Evolutionary conservation across 2,888 invertebrate species (phyloP).

Genomic region (Rhagium mordax): DNA sequence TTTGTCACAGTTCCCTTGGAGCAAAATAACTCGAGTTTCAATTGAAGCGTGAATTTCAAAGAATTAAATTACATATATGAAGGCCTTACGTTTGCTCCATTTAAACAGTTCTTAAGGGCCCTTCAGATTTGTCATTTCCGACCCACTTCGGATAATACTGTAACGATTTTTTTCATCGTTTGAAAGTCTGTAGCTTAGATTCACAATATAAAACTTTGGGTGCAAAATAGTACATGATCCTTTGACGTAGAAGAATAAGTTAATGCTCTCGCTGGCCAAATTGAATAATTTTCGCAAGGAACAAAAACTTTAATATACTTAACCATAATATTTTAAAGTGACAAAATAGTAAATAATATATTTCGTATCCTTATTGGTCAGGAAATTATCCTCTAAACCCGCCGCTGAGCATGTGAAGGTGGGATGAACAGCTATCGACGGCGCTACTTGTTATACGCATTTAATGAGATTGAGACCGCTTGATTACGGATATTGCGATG

Average conservation of each 20-base stretch:
- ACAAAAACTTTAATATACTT: no score
- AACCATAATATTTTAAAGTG: no score
- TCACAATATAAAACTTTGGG: not conserved
- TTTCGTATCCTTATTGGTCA: not conserved
- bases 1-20: not conserved
- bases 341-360: no score
- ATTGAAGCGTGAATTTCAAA: not conserved
- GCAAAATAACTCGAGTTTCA: not conserved
- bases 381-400: not conserved
- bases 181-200: not conserved
- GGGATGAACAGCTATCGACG: not conserved
- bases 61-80: not conserved
- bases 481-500: slow-evolving; percentile 26
- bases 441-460: slow-evolving; percentile 20
- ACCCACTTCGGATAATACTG: not conserved
- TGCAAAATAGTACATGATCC: no score
- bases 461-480: slow-evolving; percentile 22
- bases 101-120: not conserved
- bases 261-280: no score
- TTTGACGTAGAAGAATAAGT: no score
- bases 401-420: not conserved
- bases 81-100: not conserved
- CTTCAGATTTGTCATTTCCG: not conserved
- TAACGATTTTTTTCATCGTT: not conserved
- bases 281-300: no score